Evolutionary conservation across 2,797 vertebrate species (phyloP).

Genomic region (Chiroxiphia lanceolata): DNA sequence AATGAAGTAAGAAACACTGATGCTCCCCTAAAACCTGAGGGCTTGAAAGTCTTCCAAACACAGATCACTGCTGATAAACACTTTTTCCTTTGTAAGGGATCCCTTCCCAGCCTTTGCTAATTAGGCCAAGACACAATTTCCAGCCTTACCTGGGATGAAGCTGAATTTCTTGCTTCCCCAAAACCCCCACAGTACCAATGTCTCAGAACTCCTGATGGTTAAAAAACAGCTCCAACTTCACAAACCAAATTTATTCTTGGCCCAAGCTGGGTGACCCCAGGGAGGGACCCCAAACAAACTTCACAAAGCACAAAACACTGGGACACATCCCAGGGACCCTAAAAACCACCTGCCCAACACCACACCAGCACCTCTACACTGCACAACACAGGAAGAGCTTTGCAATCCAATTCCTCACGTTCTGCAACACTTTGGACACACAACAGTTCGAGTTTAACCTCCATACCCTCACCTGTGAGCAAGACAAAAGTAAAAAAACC

Average conservation of each 20-base stretch:
- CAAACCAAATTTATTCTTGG: too few relatives aligned
- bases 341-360: not conserved
- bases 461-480: accelerated
- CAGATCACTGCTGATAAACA: accelerated
- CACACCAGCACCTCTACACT: not conserved
- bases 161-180: not conserved
- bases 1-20: not conserved
- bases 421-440: accelerated
- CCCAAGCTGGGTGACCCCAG: not conserved
- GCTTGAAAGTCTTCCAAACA: not conserved
- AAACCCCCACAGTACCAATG: accelerated
- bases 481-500: not conserved
- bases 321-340: not conserved
- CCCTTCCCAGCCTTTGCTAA: not conserved
- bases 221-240: not conserved
- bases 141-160: not conserved
- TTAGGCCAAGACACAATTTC: not conserved
- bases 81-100: accelerated
- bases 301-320: not conserved
- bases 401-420: not conserved
- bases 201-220: not conserved
- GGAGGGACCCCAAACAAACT: not conserved
- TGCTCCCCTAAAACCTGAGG: not conserved
- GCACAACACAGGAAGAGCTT: not conserved
- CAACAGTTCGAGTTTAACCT: too few relatives aligned